Evolutionary conservation across 2,113 vertebrate genomes (phyloP).

Genomic region (Apodemus speciosus): DNA sequence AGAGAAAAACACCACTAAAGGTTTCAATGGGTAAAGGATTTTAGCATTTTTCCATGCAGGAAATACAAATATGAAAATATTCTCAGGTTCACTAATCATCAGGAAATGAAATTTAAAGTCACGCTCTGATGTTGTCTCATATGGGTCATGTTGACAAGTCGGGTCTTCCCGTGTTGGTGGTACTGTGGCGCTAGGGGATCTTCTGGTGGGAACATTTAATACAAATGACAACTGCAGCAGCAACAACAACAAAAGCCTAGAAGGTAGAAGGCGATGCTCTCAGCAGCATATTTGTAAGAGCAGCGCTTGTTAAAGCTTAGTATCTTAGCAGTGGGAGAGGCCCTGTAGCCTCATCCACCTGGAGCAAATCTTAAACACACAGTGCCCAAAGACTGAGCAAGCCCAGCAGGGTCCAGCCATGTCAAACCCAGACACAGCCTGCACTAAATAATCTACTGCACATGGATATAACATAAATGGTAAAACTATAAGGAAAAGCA

Average conservation of each 20-base stretch:
- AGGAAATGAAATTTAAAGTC: constrained; percentile 1
- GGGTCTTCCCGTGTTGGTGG: background rate
- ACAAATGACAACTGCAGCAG: too few species aligned
- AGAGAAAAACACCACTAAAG: background rate
- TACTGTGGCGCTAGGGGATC: background rate
- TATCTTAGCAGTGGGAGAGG: background rate
- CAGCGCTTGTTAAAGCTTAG: background rate
- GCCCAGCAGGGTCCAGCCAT: background rate
- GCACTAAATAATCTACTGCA: background rate
- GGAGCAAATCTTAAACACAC: background rate
- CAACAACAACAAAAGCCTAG: background rate
- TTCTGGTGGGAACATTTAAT: background rate
- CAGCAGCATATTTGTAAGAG: background rate
- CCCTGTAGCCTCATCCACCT: too few species aligned
- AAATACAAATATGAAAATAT: background rate
- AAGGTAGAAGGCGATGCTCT: background rate
- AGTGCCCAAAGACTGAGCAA: background rate
- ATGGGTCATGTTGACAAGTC: background rate
- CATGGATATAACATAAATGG: background rate
- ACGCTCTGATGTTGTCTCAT: background rate
- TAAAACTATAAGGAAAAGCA: constrained; percentile 18
- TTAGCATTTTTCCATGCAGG: background rate
- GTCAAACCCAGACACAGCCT: background rate
- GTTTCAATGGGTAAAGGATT: background rate
- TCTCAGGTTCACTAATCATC: constrained; percentile 6